phyloP scores from a whole-genome alignment of 53 echinoderm and acorn worm species.

The Luidia sarsii region DNA sequence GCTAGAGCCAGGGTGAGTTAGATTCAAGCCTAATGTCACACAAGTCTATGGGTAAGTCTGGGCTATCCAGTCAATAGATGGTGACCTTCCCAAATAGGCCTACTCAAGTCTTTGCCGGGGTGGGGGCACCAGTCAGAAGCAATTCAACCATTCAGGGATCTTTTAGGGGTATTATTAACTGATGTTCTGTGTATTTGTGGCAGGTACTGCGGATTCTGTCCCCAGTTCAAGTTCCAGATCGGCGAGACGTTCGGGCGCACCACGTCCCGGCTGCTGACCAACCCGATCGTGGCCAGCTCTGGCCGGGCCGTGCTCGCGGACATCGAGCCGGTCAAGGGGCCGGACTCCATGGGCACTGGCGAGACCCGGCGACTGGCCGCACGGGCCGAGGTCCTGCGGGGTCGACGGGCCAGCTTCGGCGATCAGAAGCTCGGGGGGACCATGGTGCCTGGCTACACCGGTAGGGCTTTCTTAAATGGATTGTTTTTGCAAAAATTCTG shows the following conservation, averaged over 20 bases:
- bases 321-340: slow-evolving; percentile 62
- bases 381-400: slow-evolving; percentile 47
- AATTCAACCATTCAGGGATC: too few relatives aligned
- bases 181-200: too few relatives aligned
- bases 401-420: slow-evolving; percentile 74
- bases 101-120: too few relatives aligned
- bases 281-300: slow-evolving; percentile 80
- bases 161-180: too few relatives aligned
- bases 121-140: too few relatives aligned
- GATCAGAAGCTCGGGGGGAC: slow-evolving; percentile 86
- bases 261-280: slow-evolving; percentile 82
- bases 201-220: slow-evolving; percentile 97
- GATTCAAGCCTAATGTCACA: too few relatives aligned
- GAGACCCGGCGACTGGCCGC: slow-evolving; percentile 42
- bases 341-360: slow-evolving; percentile 42
- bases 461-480: slow-evolving; percentile 50
- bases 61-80: too few relatives aligned
- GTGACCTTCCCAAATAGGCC: too few relatives aligned
- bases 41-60: too few relatives aligned
- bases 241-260: slow-evolving; percentile 96
- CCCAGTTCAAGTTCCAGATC: slow-evolving; percentile 97
- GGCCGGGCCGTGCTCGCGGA: slow-evolving; percentile 75
- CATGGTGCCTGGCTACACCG: slow-evolving; percentile 98
- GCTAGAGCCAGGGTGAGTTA: too few relatives aligned
- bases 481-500: neutral